phyloP scores from a whole-genome alignment of 2,797 vertebrate species.

The Manis pentadactyla region DNA sequence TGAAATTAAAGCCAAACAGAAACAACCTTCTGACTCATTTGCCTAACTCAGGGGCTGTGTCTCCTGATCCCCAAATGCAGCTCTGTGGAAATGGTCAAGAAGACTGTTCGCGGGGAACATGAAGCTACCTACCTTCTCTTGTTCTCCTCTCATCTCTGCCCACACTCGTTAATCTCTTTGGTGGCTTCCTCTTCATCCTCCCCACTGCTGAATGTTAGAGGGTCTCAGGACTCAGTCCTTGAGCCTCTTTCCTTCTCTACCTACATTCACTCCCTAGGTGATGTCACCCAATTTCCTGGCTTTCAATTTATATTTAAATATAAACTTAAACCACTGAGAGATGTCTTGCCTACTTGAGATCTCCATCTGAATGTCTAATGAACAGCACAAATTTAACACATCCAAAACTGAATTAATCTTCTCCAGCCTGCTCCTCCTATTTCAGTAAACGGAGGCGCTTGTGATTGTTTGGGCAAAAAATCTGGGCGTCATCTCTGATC shows the following conservation, averaged over 20 bases:
- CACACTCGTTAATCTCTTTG: background rate
- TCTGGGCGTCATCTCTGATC: background rate
- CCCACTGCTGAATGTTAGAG: background rate
- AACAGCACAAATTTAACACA: constrained; percentile 14
- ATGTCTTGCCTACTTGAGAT: background rate
- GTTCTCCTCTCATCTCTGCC: background rate
- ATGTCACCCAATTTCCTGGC: background rate
- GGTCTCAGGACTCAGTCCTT: background rate
- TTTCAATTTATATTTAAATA: background rate
- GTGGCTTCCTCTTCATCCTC: background rate
- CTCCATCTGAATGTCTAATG: background rate
- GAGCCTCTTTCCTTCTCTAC: background rate
- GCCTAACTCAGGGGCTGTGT: constrained; percentile 3
- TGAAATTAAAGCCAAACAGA: constrained; percentile 62
- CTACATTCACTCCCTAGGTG: background rate
- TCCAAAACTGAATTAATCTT: constrained; percentile 26
- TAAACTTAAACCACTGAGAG: background rate
- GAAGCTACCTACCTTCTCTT: background rate
- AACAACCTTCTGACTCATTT: constrained; percentile 62
- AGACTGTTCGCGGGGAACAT: background rate
- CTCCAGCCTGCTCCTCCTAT: background rate
- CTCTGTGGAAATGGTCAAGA: background rate
- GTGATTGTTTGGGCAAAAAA: background rate
- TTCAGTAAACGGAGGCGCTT: background rate
- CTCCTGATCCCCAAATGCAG: background rate